Evolutionary conservation across 2,888 invertebrate species (phyloP).

Genomic region (Lordiphosa andalusiaca): DNA sequence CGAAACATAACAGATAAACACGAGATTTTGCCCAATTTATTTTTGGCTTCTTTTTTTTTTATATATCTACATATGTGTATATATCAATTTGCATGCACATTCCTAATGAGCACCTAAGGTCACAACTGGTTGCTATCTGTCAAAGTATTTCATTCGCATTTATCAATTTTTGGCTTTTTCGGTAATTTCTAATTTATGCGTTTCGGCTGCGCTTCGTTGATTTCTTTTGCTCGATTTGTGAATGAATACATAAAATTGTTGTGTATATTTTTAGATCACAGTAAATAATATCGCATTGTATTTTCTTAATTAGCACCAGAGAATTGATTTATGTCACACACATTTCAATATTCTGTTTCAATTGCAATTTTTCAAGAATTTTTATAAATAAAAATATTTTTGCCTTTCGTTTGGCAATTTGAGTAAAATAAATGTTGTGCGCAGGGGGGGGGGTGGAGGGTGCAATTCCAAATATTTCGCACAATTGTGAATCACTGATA

Average conservation of each 20-base stretch:
- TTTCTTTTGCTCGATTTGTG: conserved; percentile 23
- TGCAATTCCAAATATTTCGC: too few relatives aligned
- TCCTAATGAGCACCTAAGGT: conserved; percentile 67
- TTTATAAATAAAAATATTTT: conserved; percentile 39
- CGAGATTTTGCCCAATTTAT: too few relatives aligned
- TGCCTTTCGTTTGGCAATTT: conserved; percentile 26
- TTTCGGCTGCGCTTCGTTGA: conserved; percentile 3
- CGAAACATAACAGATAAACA: too few relatives aligned
- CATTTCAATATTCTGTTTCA: conserved; percentile 47
- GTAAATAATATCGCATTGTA: conserved; percentile 17
- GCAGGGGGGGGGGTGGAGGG: neutral
- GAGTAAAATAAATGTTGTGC: conserved; percentile 45
- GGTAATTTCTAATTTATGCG: conserved; percentile 29
- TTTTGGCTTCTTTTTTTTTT: too few relatives aligned
- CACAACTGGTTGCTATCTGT: conserved; percentile 40
- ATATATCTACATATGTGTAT: too few relatives aligned
- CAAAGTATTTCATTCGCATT: conserved; percentile 52
- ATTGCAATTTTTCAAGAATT: conserved; percentile 18
- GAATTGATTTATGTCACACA: conserved; percentile 59
- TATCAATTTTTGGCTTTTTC: conserved; percentile 41
- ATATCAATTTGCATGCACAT: conserved; percentile 25
- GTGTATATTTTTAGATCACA: conserved; percentile 7
- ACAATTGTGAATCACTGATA: too few relatives aligned
- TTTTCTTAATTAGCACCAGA: conserved; percentile 61
- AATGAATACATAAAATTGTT: conserved; percentile 25